Base-by-base conservation (phyloP, 2,797 vertebrate species). In the Artibeus lituratus region DNA sequence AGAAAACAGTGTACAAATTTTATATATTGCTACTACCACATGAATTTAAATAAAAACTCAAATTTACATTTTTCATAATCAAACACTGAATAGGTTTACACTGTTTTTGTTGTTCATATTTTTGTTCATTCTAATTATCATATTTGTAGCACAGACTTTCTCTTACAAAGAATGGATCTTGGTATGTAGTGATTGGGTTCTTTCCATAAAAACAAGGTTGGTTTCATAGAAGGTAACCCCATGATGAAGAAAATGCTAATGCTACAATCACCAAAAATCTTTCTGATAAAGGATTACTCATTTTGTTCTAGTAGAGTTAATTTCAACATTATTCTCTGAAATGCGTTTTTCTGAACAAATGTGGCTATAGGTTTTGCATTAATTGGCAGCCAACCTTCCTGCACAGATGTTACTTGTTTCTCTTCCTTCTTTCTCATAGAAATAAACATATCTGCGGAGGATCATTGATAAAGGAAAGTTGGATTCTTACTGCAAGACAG, bases 401-500 rank as follows among this genome's bases (percentile, higher is more conserved):
- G 69, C 47, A 80, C 93, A 95, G 90, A 95, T 62, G 51, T 1
- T 93, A 57, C n/a, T 72, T 80, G 26, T 29, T 55, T 78, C 74
- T 87, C 65, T 81, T 35, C 26, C 94, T 78, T 97, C 19, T 70
- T 55, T 86, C 69, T 93, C 78, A 77, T 97, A 99, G 99, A 98
- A 99, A 99, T 74, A 98, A 98, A 94, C 99, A 99, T 98, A 99
- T 99, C 98, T 99, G 99, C 62, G 99, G 99, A 87, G 99, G 99
- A 32, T 99, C 99, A 62, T 98, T 99, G 96, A 99, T 99, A 98
- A 99, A 99, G 96, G 99, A 99, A 91, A 98, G 99, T 94, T 99
- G 99, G 99, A 99, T 99, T 87, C 99, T 99, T 96, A 99, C 99
- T 22, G 99, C 99, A 98, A 99, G 99, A 90, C 99, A 99, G 90